A percentile compares a stretch with the other conserved stretches of the same genome.
Evolutionary conservation across 2,797 vertebrate species (phyloP).

Genomic region (Malurus leucopterus): DNA sequence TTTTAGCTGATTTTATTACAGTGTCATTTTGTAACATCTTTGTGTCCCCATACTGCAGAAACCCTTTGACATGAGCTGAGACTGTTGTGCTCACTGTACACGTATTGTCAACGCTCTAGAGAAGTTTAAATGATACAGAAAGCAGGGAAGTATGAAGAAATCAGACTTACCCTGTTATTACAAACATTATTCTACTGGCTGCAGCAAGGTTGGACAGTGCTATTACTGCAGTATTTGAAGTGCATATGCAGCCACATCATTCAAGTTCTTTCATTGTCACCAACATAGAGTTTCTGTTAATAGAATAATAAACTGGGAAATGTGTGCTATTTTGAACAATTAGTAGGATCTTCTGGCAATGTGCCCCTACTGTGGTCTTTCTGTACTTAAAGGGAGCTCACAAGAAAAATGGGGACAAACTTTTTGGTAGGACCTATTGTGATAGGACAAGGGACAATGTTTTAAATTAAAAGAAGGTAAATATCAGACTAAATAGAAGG

Average conservation of each 20-base stretch:
- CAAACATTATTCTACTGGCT: not conserved
- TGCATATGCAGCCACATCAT: not conserved
- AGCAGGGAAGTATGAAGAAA: not conserved
- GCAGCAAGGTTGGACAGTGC: not conserved
- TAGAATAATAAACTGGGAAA: not conserved
- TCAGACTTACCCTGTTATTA: not conserved
- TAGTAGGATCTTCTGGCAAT: not conserved
- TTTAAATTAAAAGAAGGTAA: not conserved
- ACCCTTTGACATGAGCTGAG: not conserved
- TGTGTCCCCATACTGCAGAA: not conserved
- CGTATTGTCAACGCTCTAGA: not conserved
- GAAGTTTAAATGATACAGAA: not conserved
- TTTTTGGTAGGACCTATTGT: not conserved
- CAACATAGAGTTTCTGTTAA: not conserved
- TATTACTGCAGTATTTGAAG: not conserved
- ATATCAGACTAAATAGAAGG: not conserved
- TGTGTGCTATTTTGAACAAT: not conserved
- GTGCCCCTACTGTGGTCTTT: not conserved
- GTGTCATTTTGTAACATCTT: not conserved
- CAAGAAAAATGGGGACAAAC: not conserved
- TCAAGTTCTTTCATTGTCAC: not conserved
- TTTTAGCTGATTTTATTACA: not conserved
- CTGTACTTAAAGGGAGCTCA: not conserved
- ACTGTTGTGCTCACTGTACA: not conserved
- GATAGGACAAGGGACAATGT: not conserved